phyloP scores from a whole-genome alignment of 2,113 vertebrate species.

The Sphaerodactylus townsendi region DNA sequence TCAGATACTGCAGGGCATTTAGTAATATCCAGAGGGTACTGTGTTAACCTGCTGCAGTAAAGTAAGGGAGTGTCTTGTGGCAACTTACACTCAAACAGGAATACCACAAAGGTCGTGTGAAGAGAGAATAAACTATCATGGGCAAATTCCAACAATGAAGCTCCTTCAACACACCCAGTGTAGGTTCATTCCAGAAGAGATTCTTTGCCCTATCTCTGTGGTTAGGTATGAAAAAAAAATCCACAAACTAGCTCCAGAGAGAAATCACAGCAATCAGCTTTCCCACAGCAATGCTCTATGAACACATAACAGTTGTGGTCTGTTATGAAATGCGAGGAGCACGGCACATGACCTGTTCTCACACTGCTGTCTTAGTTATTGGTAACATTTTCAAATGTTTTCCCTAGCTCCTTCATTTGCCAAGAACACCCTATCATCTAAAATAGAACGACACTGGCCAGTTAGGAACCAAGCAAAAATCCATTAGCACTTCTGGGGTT shows the following conservation, averaged over 20 bases:
- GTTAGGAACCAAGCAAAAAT: not conserved
- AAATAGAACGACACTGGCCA: not conserved
- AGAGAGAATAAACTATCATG: not conserved
- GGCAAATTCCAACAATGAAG: not conserved
- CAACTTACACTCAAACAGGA: too few species aligned
- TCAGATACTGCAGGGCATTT: not conserved
- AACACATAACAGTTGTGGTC: slow-evolving; percentile 25
- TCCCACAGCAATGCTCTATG: slow-evolving; percentile 11
- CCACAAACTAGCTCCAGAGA: not conserved
- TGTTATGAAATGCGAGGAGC: slow-evolving; percentile 19
- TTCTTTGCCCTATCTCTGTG: not conserved
- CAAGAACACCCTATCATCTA: not conserved
- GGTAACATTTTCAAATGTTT: slow-evolving; percentile 4
- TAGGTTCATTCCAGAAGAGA: not conserved
- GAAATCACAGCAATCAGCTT: slow-evolving; percentile 5
- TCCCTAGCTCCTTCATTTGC: not conserved
- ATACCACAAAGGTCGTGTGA: not conserved
- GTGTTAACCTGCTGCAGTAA: too few species aligned
- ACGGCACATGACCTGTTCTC: slow-evolving; percentile 25
- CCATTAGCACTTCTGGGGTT: not conserved
- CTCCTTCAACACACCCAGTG: not conserved
- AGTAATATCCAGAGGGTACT: not conserved
- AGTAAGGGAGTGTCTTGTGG: too few species aligned
- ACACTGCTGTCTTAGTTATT: slow-evolving; percentile 7
- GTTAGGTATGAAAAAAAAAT: not conserved